phyloP scores from a whole-genome alignment of 35 echinoderm and acorn worm species.

The Acanthaster planci region DNA sequence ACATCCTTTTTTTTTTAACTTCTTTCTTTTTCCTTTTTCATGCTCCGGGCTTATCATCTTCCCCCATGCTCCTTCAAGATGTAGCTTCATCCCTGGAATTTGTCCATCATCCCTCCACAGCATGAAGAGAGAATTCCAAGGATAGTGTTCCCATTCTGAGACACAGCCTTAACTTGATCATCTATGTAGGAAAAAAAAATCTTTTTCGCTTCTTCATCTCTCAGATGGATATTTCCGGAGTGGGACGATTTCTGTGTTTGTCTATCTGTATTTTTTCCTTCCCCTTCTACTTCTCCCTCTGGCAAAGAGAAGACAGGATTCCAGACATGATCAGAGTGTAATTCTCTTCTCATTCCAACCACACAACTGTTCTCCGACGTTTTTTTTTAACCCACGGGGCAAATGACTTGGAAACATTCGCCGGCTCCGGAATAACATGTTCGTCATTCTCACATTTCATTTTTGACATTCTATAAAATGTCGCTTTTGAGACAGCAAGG shows the following conservation, averaged over 20 bases:
- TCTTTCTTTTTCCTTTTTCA: no score
- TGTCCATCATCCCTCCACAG: constrained; percentile 7
- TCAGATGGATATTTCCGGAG: background rate
- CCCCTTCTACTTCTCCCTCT: background rate
- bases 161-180: constrained; percentile 25
- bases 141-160: constrained; percentile 9
- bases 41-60: background rate
- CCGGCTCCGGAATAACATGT: no score
- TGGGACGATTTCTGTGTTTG: background rate
- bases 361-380: background rate
- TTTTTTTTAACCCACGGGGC: no score
- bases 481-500: no score
- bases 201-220: background rate
- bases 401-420: no score
- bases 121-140: constrained; percentile 13
- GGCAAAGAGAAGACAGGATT: background rate
- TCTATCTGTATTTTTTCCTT: background rate
- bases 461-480: no score
- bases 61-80: background rate
- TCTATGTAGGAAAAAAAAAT: background rate
- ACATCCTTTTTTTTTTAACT: no score
- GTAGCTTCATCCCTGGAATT: constrained; percentile 18
- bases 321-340: background rate
- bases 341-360: constrained; percentile 15
- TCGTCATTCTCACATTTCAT: no score